A percentile compares a stretch with the other conserved stretches of the same genome.
These are phyloP conservation scores for Sebastes jordani DNA, from an alignment of 2,797 vertebrate species.

Conservation along the genomic window DNA sequence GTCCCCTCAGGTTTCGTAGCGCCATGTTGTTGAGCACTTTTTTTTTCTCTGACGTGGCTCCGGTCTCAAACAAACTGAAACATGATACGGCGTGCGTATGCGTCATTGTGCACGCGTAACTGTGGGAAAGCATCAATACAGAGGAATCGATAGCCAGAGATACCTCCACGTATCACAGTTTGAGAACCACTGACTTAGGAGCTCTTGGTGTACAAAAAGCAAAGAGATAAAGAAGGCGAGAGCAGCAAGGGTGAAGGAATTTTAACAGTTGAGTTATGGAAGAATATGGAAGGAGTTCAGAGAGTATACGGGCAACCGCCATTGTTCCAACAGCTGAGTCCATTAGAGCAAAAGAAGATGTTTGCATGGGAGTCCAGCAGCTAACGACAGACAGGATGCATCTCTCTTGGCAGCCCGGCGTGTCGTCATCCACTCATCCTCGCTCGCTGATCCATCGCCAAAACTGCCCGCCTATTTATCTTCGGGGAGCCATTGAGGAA, in stretches of 20 bases:
- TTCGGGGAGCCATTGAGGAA: constrained; percentile 10
- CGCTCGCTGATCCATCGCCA: background rate
- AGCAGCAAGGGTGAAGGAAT: background rate
- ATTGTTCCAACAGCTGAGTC: constrained; percentile 19
- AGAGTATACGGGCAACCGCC: background rate
- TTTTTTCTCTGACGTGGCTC: too few species aligned
- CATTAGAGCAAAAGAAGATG: constrained; percentile 39
- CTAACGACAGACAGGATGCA: constrained; percentile 26
- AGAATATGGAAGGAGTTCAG: constrained; percentile 11
- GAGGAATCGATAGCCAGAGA: too few species aligned
- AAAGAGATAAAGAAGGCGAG: background rate
- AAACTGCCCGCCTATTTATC: constrained; percentile 40
- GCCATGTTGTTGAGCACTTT: too few species aligned
- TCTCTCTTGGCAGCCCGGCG: constrained; percentile 4
- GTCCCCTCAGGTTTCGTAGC: too few species aligned
- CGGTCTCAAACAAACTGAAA: too few species aligned
- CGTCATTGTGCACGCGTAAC: too few species aligned
- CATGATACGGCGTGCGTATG: too few species aligned
- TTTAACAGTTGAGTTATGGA: background rate
- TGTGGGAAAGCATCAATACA: too few species aligned
- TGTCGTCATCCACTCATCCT: constrained; percentile 25
- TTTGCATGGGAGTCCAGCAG: constrained; percentile 17
- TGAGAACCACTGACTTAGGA: background rate
- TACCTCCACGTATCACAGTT: too few species aligned
- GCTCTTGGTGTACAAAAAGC: background rate